Evolutionary conservation across 2,797 vertebrate genomes (phyloP).

Genomic region (Muscicapa comitata): DNA sequence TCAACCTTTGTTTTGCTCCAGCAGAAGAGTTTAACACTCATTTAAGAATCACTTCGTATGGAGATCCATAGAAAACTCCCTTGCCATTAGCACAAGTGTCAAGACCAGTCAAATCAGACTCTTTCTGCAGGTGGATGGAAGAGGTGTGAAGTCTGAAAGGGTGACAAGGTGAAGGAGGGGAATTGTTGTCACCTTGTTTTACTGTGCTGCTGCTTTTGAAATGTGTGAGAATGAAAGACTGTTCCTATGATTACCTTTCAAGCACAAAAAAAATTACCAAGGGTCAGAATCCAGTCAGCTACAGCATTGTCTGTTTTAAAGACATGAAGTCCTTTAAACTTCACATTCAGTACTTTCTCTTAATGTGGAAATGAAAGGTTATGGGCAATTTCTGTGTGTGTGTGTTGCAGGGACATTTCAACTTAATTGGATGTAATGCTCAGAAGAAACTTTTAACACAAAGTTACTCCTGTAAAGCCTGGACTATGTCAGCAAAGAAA

Average conservation of each 20-base stretch:
- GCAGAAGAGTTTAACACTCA: background rate
- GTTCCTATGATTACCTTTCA: background rate
- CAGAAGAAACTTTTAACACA: background rate
- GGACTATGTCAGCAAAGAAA: background rate
- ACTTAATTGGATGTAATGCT: background rate
- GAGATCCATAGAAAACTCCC: background rate
- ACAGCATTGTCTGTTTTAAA: background rate
- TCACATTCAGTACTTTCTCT: background rate
- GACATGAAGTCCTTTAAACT: background rate
- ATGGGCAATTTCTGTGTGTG: background rate
- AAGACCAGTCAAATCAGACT: background rate
- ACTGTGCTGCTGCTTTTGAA: background rate
- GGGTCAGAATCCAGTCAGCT: background rate
- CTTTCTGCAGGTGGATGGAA: background rate
- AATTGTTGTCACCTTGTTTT: background rate
- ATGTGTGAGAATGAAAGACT: background rate
- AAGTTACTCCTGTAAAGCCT: background rate
- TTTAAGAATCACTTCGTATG: accelerated
- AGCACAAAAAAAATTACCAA: background rate
- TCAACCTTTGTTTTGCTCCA: background rate
- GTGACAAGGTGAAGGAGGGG: background rate
- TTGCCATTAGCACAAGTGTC: background rate
- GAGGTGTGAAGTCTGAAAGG: background rate
- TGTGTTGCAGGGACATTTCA: background rate
- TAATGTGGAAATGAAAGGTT: background rate